phyloP scores from a whole-genome alignment of 2,888 invertebrate genomes.

The Danaus chrysippus region DNA sequence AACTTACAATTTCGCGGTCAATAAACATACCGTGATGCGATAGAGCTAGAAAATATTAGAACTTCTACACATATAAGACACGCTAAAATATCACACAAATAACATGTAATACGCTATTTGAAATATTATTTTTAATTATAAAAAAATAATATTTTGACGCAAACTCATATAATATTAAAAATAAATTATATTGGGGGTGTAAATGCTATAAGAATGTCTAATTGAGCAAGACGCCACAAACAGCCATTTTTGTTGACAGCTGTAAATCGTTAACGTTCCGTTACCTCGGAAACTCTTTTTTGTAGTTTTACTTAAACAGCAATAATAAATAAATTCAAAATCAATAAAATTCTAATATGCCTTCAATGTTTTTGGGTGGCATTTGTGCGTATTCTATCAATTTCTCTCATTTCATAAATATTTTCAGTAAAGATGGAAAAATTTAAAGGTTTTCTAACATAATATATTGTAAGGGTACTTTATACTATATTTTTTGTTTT shows the following conservation, averaged over 20 bases:
- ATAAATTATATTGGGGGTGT: slow-evolving; percentile 20
- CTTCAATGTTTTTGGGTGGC: too few relatives aligned
- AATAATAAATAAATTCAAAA: neutral
- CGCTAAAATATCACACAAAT: slow-evolving; percentile 12
- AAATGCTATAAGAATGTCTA: slow-evolving; percentile 52
- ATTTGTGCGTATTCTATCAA: too few relatives aligned
- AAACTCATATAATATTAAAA: slow-evolving; percentile 16
- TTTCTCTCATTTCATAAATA: too few relatives aligned
- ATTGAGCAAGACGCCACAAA: slow-evolving; percentile 55
- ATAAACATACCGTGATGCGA: slow-evolving; percentile 31
- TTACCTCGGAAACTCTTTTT: neutral
- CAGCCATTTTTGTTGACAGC: slow-evolving; percentile 38
- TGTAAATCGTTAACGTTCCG: slow-evolving; percentile 6
- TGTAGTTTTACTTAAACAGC: neutral
- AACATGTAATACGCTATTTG: slow-evolving; percentile 5
- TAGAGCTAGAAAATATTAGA: slow-evolving; percentile 70
- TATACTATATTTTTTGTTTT: too few relatives aligned
- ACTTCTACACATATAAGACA: slow-evolving; percentile 39
- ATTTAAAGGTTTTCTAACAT: too few relatives aligned
- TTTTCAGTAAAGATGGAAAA: too few relatives aligned
- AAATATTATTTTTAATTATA: slow-evolving; percentile 16
- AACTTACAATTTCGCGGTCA: slow-evolving; percentile 53
- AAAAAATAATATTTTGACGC: slow-evolving; percentile 19
- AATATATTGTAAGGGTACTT: too few relatives aligned
- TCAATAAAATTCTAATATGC: too few relatives aligned